A percentile compares a stretch with the other conserved stretches of the same genome.
phyloP scores from a whole-genome alignment of 2,797 vertebrate genomes.

The Orestias chungarensis region DNA sequence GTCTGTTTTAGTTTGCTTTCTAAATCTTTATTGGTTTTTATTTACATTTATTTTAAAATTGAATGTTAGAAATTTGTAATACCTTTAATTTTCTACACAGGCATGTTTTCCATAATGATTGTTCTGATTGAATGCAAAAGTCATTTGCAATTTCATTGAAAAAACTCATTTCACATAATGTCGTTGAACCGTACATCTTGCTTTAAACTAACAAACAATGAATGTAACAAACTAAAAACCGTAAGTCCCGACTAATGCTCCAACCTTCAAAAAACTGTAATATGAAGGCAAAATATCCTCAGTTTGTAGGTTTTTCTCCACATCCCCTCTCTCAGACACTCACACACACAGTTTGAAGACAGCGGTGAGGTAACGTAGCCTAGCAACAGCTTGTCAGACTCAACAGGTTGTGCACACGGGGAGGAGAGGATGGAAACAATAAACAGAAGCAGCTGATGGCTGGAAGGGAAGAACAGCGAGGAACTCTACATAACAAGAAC shows the following conservation, averaged over 20 bases:
- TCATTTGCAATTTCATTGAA: neutral
- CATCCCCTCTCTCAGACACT: neutral
- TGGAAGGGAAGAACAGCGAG: constrained; percentile 14
- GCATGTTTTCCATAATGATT: neutral
- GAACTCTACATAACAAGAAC: constrained; percentile 1
- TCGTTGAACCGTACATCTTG: constrained; percentile 2
- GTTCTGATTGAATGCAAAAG: constrained; percentile 15
- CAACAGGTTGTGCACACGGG: constrained; percentile 62
- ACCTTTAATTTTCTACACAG: neutral
- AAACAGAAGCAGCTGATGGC: constrained; percentile 26
- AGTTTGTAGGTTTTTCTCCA: constrained; percentile 13
- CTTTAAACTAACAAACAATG: neutral
- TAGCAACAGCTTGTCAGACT: constrained; percentile 69
- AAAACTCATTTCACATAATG: constrained; percentile 2
- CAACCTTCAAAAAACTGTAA: constrained; percentile 4
- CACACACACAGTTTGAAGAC: constrained; percentile 31
- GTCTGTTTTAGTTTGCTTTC: neutral
- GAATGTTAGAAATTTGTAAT: neutral
- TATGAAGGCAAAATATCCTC: constrained; percentile 10
- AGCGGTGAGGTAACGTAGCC: constrained; percentile 64
- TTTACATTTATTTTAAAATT: neutral
- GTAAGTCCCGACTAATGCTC: neutral
- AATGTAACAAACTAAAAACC: neutral
- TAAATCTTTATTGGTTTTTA: neutral
- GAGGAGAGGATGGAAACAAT: constrained; percentile 52